These are phyloP conservation scores for Aegotheles bennettii DNA, from an alignment of 2,113 vertebrate species.

Conservation along the genomic window DNA sequence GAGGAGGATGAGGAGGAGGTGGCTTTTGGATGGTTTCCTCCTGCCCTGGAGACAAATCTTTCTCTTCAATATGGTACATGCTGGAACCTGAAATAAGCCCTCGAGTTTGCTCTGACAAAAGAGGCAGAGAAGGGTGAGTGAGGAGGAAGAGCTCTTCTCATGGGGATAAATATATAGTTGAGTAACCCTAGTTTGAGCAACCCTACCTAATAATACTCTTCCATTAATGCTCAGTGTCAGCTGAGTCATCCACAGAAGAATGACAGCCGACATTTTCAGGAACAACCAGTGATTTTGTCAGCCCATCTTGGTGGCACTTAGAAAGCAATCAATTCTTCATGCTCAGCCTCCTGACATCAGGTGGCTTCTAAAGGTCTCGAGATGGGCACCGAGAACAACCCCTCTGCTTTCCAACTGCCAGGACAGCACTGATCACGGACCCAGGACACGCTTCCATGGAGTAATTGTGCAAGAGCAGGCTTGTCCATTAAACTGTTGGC, in stretches of 20 bases:
- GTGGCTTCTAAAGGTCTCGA: neutral
- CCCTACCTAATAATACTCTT: conserved; percentile 2
- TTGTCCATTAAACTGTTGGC: conserved; percentile 19
- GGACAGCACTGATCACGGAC: rapidly evolving
- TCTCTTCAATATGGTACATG: neutral
- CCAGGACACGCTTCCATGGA: neutral
- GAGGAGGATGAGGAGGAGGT: conserved; percentile 1
- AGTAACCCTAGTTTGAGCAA: conserved; percentile 43
- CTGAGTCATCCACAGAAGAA: neutral
- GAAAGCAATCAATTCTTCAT: rapidly evolving
- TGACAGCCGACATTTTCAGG: neutral
- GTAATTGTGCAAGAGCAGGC: neutral
- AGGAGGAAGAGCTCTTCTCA: conserved; percentile 25
- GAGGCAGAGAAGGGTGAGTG: neutral
- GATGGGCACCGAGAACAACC: neutral
- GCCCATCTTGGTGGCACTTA: neutral
- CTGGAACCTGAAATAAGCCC: neutral
- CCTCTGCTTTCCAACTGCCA: neutral
- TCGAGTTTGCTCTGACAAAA: conserved; percentile 1
- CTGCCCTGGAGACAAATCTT: conserved; percentile 14
- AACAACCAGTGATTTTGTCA: neutral
- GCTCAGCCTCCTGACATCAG: rapidly evolving
- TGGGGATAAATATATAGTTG: conserved; percentile 6
- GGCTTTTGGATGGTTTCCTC: neutral
- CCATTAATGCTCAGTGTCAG: neutral